Conservation (phyloP, 2,888 invertebrate species). For the Cremastinae sp. region DNA sequence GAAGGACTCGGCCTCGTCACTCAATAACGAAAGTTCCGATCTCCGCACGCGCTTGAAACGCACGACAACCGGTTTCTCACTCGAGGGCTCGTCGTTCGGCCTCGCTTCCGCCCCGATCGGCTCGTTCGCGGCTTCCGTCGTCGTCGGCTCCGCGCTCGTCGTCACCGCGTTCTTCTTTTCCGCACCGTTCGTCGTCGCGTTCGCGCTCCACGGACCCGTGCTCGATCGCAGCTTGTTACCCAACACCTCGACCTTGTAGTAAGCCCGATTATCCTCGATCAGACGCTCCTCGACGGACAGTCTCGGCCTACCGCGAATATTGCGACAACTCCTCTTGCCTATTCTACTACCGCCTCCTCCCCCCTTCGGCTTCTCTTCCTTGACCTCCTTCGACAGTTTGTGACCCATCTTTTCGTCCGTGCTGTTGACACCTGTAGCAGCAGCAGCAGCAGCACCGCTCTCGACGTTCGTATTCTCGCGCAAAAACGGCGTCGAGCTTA, state of each 20-base stretch:
- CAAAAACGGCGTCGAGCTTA: slow-evolving; percentile 2
- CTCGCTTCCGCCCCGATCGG: slow-evolving; percentile 67
- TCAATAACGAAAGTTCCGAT: slow-evolving; percentile 88
- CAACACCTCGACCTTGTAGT: slow-evolving; percentile 88
- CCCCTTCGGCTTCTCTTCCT: slow-evolving; percentile 53
- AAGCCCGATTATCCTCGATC: slow-evolving; percentile 83
- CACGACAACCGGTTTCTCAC: slow-evolving; percentile 84
- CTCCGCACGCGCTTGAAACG: slow-evolving; percentile 88
- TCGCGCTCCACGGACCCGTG: slow-evolving; percentile 67
- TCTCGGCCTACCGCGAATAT: slow-evolving; percentile 74
- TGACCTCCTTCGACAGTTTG: slow-evolving; percentile 33
- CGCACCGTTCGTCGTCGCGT: slow-evolving; percentile 28
- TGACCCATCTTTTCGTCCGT: slow-evolving; percentile 56
- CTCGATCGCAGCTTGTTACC: slow-evolving; percentile 86
- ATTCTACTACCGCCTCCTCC: no score
- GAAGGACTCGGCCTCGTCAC: slow-evolving; percentile 93
- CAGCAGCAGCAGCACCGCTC: slow-evolving; percentile 16
- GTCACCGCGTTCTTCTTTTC: neutral
- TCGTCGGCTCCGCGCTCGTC: no score
- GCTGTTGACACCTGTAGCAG: slow-evolving; percentile 54
- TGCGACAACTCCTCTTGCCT: slow-evolving; percentile 63
- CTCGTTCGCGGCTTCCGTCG: slow-evolving; percentile 18
- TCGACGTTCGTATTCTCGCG: slow-evolving; percentile 42
- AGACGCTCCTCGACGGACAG: slow-evolving; percentile 82
- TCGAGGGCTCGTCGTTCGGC: slow-evolving; percentile 73